A percentile compares a stretch with the other conserved stretches of the same genome.
phyloP scores from a whole-genome alignment of 2,888 invertebrate species.

The Prionchulus punctatus region DNA sequence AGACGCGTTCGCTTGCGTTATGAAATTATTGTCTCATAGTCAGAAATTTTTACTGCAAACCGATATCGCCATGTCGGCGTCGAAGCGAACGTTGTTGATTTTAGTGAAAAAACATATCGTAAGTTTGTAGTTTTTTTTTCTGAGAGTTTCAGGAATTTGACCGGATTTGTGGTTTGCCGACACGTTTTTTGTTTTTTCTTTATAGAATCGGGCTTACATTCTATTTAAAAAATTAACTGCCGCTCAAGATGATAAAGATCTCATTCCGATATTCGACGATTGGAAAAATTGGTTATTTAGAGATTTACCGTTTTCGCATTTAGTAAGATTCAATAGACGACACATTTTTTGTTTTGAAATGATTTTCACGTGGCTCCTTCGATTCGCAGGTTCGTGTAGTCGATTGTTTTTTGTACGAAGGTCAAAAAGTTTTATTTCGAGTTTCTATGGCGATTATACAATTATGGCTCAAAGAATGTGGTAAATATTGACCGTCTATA shows the following conservation, averaged over 20 bases:
- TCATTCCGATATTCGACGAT: conserved; percentile 58
- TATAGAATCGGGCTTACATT: background rate
- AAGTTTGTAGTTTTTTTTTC: conserved; percentile 37
- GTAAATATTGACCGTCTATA: no score
- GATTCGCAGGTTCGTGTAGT: conserved; percentile 65
- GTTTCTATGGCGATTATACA: conserved; percentile 78
- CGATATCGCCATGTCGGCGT: conserved; percentile 80
- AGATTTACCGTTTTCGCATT: conserved; percentile 78
- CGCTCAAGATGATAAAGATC: background rate
- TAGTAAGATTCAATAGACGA: conserved; percentile 43
- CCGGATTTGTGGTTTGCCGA: no score
- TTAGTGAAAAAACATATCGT: conserved; percentile 93
- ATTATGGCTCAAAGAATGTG: conserved; percentile 47
- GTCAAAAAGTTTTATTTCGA: conserved; percentile 83
- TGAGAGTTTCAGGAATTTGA: background rate
- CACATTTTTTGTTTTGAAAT: no score
- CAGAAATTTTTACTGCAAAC: conserved; percentile 90
- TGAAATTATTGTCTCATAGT: conserved; percentile 71
- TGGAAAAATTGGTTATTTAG: conserved; percentile 98
- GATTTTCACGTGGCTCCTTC: no score
- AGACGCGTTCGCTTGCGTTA: conserved; percentile 83
- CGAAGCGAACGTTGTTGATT: conserved; percentile 87
- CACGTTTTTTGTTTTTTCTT: background rate
- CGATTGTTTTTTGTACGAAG: conserved; percentile 95
- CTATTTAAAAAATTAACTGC: background rate